Conservation (phyloP, 92 coral and sea anemone genomes). For the Heteractis magnifica region DNA sequence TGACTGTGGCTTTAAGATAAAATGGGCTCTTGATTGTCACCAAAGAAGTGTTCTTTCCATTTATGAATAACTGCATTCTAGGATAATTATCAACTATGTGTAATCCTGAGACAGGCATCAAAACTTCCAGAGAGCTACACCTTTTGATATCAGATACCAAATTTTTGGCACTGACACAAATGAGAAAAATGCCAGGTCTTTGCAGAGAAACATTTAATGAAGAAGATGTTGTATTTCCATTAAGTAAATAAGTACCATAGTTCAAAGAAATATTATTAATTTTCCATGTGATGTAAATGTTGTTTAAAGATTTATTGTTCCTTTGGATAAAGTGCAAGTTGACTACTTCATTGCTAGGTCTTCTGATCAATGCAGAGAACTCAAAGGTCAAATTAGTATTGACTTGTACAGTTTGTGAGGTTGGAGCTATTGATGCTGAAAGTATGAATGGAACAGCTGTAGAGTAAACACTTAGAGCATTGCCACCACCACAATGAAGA, state of each 20-base stretch:
- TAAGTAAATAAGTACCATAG: slow-evolving; percentile 9
- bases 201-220: not conserved
- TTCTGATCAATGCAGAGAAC: slow-evolving; percentile 20
- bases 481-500: slow-evolving; percentile 43
- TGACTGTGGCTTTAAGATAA: slow-evolving; percentile 36
- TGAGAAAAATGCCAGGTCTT: slow-evolving; percentile 24
- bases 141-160: slow-evolving; percentile 41
- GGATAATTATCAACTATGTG: slow-evolving; percentile 42
- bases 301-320: slow-evolving; percentile 40
- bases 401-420: slow-evolving; percentile 7
- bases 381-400: slow-evolving; percentile 14
- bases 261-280: slow-evolving; percentile 5
- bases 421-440: slow-evolving; percentile 21
- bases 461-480: slow-evolving; percentile 49
- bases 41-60: not conserved
- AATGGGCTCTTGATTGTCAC: not conserved
- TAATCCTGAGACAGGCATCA: slow-evolving; percentile 40
- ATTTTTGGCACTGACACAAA: slow-evolving; percentile 44
- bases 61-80: not conserved
- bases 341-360: slow-evolving; percentile 25
- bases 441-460: slow-evolving; percentile 54
- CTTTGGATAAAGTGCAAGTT: slow-evolving; percentile 39
- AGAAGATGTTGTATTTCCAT: slow-evolving; percentile 32
- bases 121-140: slow-evolving; percentile 27
- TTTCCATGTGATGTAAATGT: slow-evolving; percentile 45